phyloP scores from a whole-genome alignment of 1,140 invertebrate genomes.

The Plodia interpunctella region DNA sequence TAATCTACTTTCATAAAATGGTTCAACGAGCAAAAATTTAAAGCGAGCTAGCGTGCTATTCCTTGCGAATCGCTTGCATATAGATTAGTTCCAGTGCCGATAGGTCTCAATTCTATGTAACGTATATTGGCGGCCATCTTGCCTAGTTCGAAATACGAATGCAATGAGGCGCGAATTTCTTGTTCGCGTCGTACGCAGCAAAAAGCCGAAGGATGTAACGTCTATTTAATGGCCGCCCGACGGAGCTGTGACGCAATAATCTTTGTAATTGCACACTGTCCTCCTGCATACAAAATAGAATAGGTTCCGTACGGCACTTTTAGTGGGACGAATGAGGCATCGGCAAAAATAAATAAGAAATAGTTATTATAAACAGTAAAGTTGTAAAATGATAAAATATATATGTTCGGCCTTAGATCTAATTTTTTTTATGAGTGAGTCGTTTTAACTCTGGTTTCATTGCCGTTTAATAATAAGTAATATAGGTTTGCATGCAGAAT shows the following conservation, averaged over 20 bases:
- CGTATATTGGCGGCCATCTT: not conserved
- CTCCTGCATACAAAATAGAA: conserved; percentile 22
- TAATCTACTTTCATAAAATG: not conserved
- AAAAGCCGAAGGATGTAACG: conserved; percentile 20
- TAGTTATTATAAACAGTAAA: no score
- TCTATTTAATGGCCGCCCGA: conserved; percentile 16
- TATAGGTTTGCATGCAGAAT: no score
- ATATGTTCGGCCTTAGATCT: no score
- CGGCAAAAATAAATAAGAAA: no score
- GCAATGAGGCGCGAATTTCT: not conserved
- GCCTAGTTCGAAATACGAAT: not conserved
- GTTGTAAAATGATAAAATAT: no score
- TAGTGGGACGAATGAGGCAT: not conserved
- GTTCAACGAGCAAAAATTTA: not conserved
- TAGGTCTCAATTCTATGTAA: not conserved
- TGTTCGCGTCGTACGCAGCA: not conserved
- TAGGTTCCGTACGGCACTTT: not conserved
- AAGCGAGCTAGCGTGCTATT: not conserved
- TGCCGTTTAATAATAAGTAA: no score
- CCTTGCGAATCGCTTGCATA: not conserved
- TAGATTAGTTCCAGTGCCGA: not conserved
- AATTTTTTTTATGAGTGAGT: no score
- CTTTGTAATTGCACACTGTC: conserved; percentile 20
- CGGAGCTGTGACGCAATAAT: conserved; percentile 17
- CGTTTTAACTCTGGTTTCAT: no score